Evolutionary conservation across 53 echinoderm and acorn worm species (phyloP).

Genomic region (Hippasteria phrygiana): DNA sequence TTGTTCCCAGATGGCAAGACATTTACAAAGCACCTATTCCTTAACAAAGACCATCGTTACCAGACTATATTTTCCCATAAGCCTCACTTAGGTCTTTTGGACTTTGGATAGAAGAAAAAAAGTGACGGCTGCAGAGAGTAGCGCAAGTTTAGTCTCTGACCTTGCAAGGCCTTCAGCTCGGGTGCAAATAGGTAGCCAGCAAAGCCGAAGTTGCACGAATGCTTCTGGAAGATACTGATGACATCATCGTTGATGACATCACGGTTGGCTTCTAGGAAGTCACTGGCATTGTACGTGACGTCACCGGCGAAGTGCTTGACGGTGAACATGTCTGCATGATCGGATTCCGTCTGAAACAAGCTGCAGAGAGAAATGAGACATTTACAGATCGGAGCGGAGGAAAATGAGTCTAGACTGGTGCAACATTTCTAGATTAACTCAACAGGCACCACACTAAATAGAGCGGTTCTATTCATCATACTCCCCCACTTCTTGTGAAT

Average conservation of each 20-base stretch:
- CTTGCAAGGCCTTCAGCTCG: conserved; percentile 86
- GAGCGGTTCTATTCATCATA: too few relatives aligned
- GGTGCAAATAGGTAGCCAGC: conserved; percentile 91
- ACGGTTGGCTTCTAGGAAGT: conserved; percentile 75
- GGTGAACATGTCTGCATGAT: conserved; percentile 77
- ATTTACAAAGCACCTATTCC: too few relatives aligned
- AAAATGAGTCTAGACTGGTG: too few relatives aligned
- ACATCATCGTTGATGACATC: conserved; percentile 97
- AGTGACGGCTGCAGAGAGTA: too few relatives aligned
- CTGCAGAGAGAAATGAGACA: conserved; percentile 37
- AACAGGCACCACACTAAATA: too few relatives aligned
- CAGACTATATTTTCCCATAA: too few relatives aligned
- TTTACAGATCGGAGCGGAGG: not conserved
- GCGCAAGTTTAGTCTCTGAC: conserved; percentile 37
- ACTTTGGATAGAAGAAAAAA: too few relatives aligned
- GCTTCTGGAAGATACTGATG: conserved; percentile 88
- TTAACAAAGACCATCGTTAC: too few relatives aligned
- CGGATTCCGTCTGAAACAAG: conserved; percentile 47
- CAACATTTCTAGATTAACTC: too few relatives aligned
- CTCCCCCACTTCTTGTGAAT: too few relatives aligned
- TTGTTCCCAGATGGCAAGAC: too few relatives aligned
- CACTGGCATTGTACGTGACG: conserved; percentile 85
- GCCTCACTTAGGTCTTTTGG: too few relatives aligned
- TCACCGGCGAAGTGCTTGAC: conserved; percentile 85
- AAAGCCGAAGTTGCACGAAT: conserved; percentile 95